phyloP scores from a whole-genome alignment of 1,140 invertebrate genomes.

The Dysdera silvatica region DNA sequence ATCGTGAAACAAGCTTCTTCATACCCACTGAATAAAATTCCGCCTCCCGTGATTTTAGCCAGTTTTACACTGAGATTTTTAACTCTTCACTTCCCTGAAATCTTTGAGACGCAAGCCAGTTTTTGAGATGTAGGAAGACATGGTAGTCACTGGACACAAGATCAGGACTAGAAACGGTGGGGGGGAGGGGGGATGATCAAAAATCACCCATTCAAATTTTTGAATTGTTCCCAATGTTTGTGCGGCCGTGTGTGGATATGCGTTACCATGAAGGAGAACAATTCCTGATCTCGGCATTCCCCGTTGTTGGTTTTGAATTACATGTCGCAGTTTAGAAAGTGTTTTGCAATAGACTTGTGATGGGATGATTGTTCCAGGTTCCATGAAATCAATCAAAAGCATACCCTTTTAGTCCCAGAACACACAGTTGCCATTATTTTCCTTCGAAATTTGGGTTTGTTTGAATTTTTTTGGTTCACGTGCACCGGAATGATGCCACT shows the following conservation, averaged over 20 bases:
- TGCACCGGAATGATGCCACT: background rate
- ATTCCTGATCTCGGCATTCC: background rate
- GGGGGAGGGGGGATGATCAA: background rate
- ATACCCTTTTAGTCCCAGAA: background rate
- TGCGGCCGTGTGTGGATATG: background rate
- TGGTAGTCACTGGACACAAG: background rate
- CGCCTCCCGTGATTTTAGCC: no score
- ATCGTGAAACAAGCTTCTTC: no score
- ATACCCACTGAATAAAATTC: no score
- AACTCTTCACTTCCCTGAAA: no score
- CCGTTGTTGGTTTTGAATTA: background rate
- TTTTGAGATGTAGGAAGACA: background rate
- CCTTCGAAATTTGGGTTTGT: background rate
- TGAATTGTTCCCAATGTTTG: background rate
- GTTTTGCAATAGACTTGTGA: background rate
- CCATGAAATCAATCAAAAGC: background rate
- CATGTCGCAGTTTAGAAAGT: background rate
- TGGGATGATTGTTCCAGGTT: background rate
- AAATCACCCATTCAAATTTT: background rate
- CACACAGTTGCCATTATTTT: background rate
- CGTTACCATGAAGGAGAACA: no score
- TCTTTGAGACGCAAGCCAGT: no score
- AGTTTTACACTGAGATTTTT: no score
- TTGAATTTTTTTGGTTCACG: background rate
- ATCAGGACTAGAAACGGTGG: background rate